phyloP scores from a whole-genome alignment of 2,113 vertebrate species.

The Cyanoramphus novaezelandiae region DNA sequence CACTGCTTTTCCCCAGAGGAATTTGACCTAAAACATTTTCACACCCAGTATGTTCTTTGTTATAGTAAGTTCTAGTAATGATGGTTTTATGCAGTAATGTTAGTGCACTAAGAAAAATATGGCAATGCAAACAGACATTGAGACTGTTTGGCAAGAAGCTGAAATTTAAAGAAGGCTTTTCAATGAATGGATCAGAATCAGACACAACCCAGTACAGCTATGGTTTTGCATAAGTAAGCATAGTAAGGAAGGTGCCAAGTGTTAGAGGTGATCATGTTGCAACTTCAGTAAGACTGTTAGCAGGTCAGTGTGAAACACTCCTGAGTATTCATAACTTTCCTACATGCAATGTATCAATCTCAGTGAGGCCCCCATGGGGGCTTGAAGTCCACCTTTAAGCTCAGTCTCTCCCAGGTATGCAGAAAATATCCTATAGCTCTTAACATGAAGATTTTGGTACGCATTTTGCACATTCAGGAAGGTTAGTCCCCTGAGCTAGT shows the following conservation, averaged over 20 bases:
- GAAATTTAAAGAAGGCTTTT: background rate
- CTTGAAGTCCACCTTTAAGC: background rate
- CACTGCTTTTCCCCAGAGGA: background rate
- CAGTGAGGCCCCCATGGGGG: fast-evolving
- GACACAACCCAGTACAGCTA: background rate
- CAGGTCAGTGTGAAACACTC: background rate
- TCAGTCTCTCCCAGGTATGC: background rate
- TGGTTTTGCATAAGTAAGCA: background rate
- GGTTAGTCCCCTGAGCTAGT: background rate
- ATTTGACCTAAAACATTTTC: background rate
- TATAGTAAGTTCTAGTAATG: fast-evolving
- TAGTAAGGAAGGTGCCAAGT: background rate
- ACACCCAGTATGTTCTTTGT: background rate
- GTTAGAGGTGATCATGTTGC: background rate
- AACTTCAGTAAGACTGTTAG: background rate
- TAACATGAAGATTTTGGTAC: background rate
- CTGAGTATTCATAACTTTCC: background rate
- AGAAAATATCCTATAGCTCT: background rate
- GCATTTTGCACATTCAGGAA: background rate
- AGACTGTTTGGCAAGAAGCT: background rate
- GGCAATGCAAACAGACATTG: background rate
- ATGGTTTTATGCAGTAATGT: background rate
- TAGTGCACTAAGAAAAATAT: background rate
- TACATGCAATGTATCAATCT: background rate
- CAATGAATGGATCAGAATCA: background rate